Evolutionary conservation across 2,113 vertebrate species (phyloP).

Genomic region (Probosciger aterrimus): DNA sequence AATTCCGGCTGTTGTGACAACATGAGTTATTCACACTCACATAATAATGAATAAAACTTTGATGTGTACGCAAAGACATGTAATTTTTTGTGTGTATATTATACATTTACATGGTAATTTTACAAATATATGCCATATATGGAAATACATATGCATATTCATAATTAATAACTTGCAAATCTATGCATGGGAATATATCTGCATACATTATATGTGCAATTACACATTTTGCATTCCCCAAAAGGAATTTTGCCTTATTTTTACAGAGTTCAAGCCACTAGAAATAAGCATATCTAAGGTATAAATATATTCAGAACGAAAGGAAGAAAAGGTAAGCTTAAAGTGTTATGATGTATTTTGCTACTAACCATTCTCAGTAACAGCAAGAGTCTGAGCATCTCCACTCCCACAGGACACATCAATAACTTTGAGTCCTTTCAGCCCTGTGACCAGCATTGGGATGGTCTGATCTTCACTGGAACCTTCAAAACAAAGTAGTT

Average conservation of each 20-base stretch:
- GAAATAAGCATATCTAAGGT: neutral
- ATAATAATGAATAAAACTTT: neutral
- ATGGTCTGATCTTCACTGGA: conserved; percentile 97
- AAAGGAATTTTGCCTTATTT: neutral
- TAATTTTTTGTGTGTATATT: neutral
- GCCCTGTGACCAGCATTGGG: conserved; percentile 91
- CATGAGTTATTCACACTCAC: neutral
- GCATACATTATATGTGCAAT: neutral
- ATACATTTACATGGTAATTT: neutral
- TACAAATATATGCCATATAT: neutral
- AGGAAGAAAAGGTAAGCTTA: neutral
- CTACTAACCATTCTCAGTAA: conserved; percentile 91
- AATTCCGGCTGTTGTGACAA: neutral
- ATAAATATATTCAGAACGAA: neutral
- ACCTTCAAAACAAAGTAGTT: conserved; percentile 73
- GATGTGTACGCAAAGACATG: neutral
- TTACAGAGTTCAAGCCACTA: neutral
- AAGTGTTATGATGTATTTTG: neutral
- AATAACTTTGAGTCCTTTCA: conserved; percentile 94
- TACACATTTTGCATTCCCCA: neutral
- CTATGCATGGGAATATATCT: neutral
- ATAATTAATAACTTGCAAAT: neutral
- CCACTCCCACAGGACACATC: conserved; percentile 95
- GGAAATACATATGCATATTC: neutral
- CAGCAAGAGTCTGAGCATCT: conserved; percentile 94